Conservation (phyloP, 2,113 vertebrate genomes). For the Pao palembangensis region DNA sequence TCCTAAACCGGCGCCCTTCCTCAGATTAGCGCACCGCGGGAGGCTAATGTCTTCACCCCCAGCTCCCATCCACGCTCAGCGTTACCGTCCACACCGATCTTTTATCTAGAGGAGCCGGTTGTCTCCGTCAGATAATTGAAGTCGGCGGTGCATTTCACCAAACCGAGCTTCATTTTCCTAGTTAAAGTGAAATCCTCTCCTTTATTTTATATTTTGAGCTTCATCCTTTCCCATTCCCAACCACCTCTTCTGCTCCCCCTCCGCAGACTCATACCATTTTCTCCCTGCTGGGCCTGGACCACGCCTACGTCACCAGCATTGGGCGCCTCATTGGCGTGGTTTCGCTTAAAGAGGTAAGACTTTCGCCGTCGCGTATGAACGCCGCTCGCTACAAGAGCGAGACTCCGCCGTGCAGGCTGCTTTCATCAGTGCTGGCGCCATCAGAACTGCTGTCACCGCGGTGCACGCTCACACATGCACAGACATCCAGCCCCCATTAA, state of each 20-base stretch:
- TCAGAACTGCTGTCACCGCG: slow-evolving; percentile 17
- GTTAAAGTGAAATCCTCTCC: not conserved
- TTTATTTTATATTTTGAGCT: not conserved
- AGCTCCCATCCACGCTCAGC: slow-evolving; percentile 9
- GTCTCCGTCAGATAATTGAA: slow-evolving; percentile 28
- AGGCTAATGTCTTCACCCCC: too few species aligned
- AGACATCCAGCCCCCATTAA: slow-evolving; percentile 26
- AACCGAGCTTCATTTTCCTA: slow-evolving; percentile 13
- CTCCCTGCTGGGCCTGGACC: slow-evolving; percentile 92
- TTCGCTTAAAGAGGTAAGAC: slow-evolving; percentile 89
- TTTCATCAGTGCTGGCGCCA: slow-evolving; percentile 37
- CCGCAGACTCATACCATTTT: slow-evolving; percentile 94
- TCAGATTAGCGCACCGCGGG: not conserved
- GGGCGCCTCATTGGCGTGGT: slow-evolving; percentile 94
- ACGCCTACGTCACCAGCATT: slow-evolving; percentile 95
- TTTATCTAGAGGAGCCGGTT: slow-evolving; percentile 12
- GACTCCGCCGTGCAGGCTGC: not conserved
- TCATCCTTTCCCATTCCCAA: not conserved
- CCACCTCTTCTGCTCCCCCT: not conserved
- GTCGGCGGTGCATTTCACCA: slow-evolving; percentile 14
- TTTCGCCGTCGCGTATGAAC: not conserved
- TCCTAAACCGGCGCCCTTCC: not conserved
- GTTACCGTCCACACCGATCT: not conserved
- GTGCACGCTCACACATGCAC: slow-evolving; percentile 14
- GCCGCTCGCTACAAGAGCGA: too few species aligned